phyloP scores from a whole-genome alignment of 2,113 vertebrate species.

The Protomyctophum bolini region DNA sequence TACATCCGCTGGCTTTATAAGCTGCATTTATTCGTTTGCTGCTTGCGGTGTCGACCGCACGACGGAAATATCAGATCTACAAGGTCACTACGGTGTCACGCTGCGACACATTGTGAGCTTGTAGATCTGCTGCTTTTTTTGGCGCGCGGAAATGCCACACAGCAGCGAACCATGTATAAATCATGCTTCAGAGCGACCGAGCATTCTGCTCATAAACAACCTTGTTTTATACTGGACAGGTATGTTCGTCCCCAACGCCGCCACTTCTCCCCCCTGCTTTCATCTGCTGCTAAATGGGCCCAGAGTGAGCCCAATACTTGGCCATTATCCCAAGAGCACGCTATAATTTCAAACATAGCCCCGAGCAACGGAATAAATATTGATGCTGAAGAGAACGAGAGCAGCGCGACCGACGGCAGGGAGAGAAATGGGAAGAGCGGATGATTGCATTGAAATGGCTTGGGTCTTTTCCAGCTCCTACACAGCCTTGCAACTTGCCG shows the following conservation, averaged over 20 bases:
- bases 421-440: constrained; percentile 9
- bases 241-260: constrained; percentile 13
- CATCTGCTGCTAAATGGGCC: constrained; percentile 28
- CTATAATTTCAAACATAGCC: constrained; percentile 43
- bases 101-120: too few relatives aligned
- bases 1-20: constrained; percentile 24
- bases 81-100: too few relatives aligned
- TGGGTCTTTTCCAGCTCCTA: constrained; percentile 28
- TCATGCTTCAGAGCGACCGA: constrained; percentile 14
- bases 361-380: constrained; percentile 24
- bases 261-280: constrained; percentile 23
- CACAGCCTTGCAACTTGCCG: not conserved
- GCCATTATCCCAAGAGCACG: constrained; percentile 20
- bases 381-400: constrained; percentile 30
- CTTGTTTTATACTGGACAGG: constrained; percentile 2
- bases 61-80: too few relatives aligned
- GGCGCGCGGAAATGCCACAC: too few relatives aligned
- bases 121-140: too few relatives aligned
- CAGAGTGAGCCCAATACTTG: constrained; percentile 25
- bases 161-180: too few relatives aligned
- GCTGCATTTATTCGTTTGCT: too few relatives aligned
- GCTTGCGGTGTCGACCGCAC: too few relatives aligned
- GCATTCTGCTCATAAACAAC: not conserved
- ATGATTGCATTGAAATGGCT: constrained; percentile 34
- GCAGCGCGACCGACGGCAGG: constrained; percentile 12